phyloP scores from a whole-genome alignment of 2,888 invertebrate species.

The Drosophila formosana region DNA sequence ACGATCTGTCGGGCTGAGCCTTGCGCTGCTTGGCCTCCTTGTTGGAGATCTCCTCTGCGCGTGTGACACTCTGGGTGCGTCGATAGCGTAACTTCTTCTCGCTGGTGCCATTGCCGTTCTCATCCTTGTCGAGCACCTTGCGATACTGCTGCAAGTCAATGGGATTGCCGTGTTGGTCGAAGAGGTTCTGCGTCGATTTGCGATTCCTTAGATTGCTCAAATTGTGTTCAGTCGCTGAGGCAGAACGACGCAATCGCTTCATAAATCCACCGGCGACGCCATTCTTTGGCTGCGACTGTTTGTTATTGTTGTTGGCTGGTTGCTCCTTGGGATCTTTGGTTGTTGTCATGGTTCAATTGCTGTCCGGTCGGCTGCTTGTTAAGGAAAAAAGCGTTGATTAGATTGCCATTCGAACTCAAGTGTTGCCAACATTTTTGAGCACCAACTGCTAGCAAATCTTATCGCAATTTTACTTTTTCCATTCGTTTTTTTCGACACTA shows the following conservation, averaged over 20 bases:
- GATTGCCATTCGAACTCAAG: slow-evolving; percentile 15
- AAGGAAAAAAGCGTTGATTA: slow-evolving; percentile 25
- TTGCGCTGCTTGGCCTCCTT: slow-evolving; percentile 92
- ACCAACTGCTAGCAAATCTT: slow-evolving; percentile 44
- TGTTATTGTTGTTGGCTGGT: slow-evolving; percentile 14
- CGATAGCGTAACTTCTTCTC: slow-evolving; percentile 88
- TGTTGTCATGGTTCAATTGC: slow-evolving; percentile 56
- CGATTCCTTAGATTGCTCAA: slow-evolving; percentile 75
- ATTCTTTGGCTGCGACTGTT: slow-evolving; percentile 39
- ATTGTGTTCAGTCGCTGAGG: slow-evolving; percentile 81
- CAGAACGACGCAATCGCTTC: slow-evolving; percentile 77
- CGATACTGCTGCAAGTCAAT: slow-evolving; percentile 79
- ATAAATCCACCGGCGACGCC: slow-evolving; percentile 64
- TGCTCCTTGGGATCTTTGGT: slow-evolving; percentile 66
- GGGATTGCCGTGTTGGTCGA: slow-evolving; percentile 79
- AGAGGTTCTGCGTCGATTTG: slow-evolving; percentile 77
- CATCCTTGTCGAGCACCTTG: slow-evolving; percentile 77
- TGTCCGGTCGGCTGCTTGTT: slow-evolving; percentile 12
- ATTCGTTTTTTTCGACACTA: slow-evolving; percentile 18
- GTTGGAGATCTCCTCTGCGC: slow-evolving; percentile 94
- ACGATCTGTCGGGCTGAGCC: slow-evolving; percentile 95
- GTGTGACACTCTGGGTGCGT: slow-evolving; percentile 93
- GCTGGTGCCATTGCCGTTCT: slow-evolving; percentile 69
- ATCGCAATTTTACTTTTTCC: slow-evolving; percentile 36
- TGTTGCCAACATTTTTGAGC: slow-evolving; percentile 24